Conservation (phyloP, 2,113 vertebrate genomes). For the pig (Sus scrofa) region DNA sequence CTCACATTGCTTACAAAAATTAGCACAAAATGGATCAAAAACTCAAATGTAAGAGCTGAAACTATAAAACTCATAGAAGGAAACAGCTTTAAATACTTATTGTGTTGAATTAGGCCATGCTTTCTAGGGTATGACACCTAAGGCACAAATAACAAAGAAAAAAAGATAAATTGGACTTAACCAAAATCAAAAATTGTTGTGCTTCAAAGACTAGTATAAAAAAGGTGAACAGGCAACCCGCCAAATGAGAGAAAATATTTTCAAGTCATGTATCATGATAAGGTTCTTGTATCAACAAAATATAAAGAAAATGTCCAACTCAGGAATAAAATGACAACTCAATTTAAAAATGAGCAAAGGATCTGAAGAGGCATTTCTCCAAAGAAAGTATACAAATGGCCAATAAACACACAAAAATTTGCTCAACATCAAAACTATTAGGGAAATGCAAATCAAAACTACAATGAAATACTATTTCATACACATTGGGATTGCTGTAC, state of each 20-base stretch:
- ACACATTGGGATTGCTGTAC: neutral
- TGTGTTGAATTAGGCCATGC: fast-evolving
- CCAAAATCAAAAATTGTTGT: neutral
- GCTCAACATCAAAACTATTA: no score
- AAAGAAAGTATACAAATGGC: no score
- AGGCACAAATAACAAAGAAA: neutral
- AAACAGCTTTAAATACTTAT: neutral
- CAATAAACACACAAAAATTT: no score
- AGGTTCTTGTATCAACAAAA: neutral
- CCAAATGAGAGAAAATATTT: neutral
- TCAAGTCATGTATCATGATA: neutral
- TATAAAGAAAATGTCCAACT: neutral
- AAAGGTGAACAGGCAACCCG: neutral
- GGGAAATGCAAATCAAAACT: neutral
- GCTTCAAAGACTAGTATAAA: neutral
- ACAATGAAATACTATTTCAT: neutral
- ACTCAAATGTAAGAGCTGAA: neutral
- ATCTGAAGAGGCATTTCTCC: no score
- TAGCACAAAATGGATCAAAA: neutral
- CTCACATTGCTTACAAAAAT: neutral
- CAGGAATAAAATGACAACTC: neutral
- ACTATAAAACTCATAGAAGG: neutral
- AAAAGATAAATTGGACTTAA: neutral
- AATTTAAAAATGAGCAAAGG: no score
- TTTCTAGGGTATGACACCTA: neutral